Base-by-base conservation (phyloP, 2,888 invertebrate genomes). In the Argyra leucocephala region DNA sequence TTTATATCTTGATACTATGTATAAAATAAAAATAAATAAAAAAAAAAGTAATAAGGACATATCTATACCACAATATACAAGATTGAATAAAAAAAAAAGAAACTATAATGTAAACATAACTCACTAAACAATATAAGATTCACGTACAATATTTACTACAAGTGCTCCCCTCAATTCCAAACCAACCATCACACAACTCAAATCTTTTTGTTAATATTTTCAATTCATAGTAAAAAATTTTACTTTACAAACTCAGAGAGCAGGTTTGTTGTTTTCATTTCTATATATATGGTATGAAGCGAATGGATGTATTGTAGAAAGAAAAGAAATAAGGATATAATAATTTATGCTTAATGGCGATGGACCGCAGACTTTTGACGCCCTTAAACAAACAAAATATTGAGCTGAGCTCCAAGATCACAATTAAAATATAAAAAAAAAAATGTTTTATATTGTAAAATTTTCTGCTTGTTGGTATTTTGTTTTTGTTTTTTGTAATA, bases 291-390 rank as follows among this genome's bases (percentile, higher is more conserved):
- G 15, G 37, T 37, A n/a, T n/a, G 18, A 31, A 6, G n/a, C 9
- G 15, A 48, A 48, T 12, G 15, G 5, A 48, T 12, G 15, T 37
- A 37, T 15, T 37, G 37, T 5, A 48, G n/a, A 48, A n/a, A 15
- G 48, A 48, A 48, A 48, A 48, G 2, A 48, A n/a, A 18, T 18
- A n/a, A 48, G n/a, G n/a, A 48, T 48, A 48, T n/a, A 58, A 59
- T 59, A 59, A 59, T 59, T 59, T 59, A 59, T 59, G 23, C 59
- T 59, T 59, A 59, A 59, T 59, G 59, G 59, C 48, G 15, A 59
- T 59, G 23, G 59, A 59, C 59, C 59, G 59, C 59, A 59, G 59
- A 59, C 59, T 59, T 59, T 59, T 59, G 59, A 59, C 59, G 59
- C 59, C 59, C 23, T 59, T 59, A 23, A 23, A 57, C 18, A 48